These are phyloP conservation scores for Netelia melanura DNA, from an alignment of 2,888 invertebrate genomes.

Conservation along the genomic window DNA sequence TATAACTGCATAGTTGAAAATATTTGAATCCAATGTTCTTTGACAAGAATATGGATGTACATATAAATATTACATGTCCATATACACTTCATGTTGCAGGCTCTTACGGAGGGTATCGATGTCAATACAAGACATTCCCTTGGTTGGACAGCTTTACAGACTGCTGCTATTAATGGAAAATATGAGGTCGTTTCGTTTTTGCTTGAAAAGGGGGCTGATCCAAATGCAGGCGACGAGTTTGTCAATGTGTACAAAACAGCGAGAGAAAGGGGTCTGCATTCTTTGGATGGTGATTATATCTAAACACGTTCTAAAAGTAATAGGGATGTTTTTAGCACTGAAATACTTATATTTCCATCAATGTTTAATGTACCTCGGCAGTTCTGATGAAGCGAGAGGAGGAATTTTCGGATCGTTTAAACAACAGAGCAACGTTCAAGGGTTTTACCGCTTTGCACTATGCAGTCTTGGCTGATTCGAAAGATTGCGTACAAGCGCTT, in stretches of 20 bases:
- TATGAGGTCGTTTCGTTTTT: constrained; percentile 87
- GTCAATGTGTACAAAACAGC: constrained; percentile 89
- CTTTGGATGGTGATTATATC: constrained; percentile 88
- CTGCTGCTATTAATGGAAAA: constrained; percentile 93
- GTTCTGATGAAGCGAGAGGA: constrained; percentile 90
- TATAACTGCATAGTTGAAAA: too few species aligned
- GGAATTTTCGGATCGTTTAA: constrained; percentile 91
- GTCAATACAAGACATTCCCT: constrained; percentile 90
- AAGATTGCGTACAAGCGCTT: constrained; percentile 88
- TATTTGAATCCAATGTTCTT: background rate
- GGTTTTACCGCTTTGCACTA: constrained; percentile 96
- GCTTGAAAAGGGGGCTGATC: constrained; percentile 91
- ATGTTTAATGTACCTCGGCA: constrained; percentile 72
- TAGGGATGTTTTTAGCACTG: background rate
- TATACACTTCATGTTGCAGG: constrained; percentile 76
- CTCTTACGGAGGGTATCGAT: constrained; percentile 86
- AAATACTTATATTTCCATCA: background rate
- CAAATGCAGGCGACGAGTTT: constrained; percentile 91
- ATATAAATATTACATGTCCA: background rate
- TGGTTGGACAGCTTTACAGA: constrained; percentile 95
- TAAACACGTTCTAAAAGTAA: background rate
- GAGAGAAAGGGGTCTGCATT: constrained; percentile 88
- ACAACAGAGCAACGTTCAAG: constrained; percentile 91
- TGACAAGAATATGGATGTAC: background rate
- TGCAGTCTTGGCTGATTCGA: constrained; percentile 92